These are phyloP conservation scores for Lynx canadensis DNA, from an alignment of 2,113 vertebrate genomes.

Conservation along the genomic window DNA sequence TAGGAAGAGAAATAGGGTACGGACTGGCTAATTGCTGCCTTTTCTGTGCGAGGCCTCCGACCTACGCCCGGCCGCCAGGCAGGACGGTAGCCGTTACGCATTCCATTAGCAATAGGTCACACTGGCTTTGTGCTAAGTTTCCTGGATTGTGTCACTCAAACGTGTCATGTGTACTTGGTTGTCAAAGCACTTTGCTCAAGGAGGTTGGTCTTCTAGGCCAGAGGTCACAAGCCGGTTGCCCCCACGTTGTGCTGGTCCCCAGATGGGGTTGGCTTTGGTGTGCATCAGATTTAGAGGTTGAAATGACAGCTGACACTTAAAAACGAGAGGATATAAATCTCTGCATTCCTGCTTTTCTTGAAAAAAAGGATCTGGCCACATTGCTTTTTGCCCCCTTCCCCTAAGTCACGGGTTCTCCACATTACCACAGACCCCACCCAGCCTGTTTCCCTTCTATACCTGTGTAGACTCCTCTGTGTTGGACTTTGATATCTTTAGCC, in stretches of 20 bases:
- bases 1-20: neutral
- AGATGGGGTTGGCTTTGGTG: neutral
- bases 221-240: conserved; percentile 52
- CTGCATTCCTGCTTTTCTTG: neutral
- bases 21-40: neutral
- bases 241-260: neutral
- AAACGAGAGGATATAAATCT: neutral
- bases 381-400: neutral
- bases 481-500: neutral
- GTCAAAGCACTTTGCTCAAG: conserved; percentile 51
- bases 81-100: neutral
- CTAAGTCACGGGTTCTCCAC: neutral
- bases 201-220: conserved; percentile 52
- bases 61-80: neutral
- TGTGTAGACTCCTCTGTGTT: too few species aligned
- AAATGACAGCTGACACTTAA: neutral
- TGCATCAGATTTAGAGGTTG: neutral
- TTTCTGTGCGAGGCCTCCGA: neutral
- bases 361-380: neutral
- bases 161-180: conserved; percentile 61
- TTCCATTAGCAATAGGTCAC: conserved; percentile 69
- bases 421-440: neutral
- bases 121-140: conserved; percentile 55
- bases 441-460: neutral
- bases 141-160: conserved; percentile 39